Conservation (phyloP, 2,888 invertebrate species). For the Cheilosia scutellata region DNA sequence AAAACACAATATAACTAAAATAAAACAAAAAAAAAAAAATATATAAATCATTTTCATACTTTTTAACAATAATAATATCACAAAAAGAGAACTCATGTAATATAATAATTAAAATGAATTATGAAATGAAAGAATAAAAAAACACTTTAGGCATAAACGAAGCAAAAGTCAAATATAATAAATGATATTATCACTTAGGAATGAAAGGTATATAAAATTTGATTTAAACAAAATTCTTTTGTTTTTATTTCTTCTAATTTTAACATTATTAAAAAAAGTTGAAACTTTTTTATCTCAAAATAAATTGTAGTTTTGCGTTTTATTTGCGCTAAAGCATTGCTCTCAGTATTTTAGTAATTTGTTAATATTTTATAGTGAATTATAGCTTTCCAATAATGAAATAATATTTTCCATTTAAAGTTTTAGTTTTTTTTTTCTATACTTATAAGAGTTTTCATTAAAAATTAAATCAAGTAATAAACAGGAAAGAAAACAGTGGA, state of each 20-base stretch:
- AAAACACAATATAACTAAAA: constrained; percentile 16
- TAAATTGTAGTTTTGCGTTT: constrained; percentile 52
- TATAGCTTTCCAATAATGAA: constrained; percentile 24
- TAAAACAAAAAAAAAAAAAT: constrained; percentile 19
- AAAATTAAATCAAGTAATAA: constrained; percentile 1
- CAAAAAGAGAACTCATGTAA: constrained; percentile 55
- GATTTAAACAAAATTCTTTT: constrained; percentile 12
- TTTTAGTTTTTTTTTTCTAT: constrained; percentile 4
- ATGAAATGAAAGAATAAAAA: constrained; percentile 27
- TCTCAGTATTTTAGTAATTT: constrained; percentile 15
- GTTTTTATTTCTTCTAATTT: constrained; percentile 12
- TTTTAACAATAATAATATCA: constrained; percentile 56
- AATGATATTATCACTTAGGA: constrained; percentile 70
- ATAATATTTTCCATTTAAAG: constrained; percentile 13
- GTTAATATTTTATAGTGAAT: constrained; percentile 18
- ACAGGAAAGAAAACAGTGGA: constrained; percentile 41
- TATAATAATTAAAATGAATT: constrained; percentile 5
- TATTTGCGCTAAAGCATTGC: constrained; percentile 63
- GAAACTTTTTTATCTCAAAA: background rate
- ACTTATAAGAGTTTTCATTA: background rate
- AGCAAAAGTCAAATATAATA: constrained; percentile 66
- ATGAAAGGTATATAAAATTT: constrained; percentile 58
- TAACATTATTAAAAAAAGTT: constrained; percentile 45
- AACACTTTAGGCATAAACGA: constrained; percentile 65
- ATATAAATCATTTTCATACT: constrained; percentile 50